These are phyloP conservation scores for Astropecten irregularis DNA, from an alignment of 53 echinoderm and acorn worm species.

Conservation along the genomic window DNA sequence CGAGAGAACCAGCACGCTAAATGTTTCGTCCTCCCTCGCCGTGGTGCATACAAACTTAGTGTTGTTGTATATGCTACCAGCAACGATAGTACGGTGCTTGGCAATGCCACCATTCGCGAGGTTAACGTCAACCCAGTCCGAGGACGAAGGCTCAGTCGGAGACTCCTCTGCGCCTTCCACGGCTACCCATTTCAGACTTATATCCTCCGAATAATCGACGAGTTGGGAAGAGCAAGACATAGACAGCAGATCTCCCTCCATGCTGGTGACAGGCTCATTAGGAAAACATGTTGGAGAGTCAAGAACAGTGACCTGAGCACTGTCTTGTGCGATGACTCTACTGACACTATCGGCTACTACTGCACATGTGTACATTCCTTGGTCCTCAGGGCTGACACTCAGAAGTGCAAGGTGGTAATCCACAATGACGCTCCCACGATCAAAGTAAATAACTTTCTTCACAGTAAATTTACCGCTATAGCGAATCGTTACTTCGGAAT, in stretches of 20 bases:
- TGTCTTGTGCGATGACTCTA: not conserved
- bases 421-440: not conserved
- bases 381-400: not conserved
- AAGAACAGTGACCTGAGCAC: not conserved
- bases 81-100: not conserved
- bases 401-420: not conserved
- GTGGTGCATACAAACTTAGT: conserved; percentile 20
- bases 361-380: not conserved
- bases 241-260: not conserved
- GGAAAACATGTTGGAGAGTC: conserved; percentile 10
- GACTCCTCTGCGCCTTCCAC: not conserved
- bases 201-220: not conserved
- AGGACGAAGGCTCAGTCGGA: not conserved
- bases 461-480: too few relatives aligned
- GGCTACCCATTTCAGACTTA: not conserved
- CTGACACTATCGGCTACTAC: not conserved
- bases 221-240: conserved; percentile 32
- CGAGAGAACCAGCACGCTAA: not conserved
- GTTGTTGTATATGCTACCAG: not conserved
- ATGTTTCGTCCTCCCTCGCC: not conserved
- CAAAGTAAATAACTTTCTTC: not conserved
- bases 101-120: not conserved
- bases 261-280: not conserved
- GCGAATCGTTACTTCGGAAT: too few relatives aligned
- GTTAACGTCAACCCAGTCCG: not conserved